phyloP scores from a whole-genome alignment of 2,113 vertebrate genomes.

The Lycocorax pyrrhopterus region DNA sequence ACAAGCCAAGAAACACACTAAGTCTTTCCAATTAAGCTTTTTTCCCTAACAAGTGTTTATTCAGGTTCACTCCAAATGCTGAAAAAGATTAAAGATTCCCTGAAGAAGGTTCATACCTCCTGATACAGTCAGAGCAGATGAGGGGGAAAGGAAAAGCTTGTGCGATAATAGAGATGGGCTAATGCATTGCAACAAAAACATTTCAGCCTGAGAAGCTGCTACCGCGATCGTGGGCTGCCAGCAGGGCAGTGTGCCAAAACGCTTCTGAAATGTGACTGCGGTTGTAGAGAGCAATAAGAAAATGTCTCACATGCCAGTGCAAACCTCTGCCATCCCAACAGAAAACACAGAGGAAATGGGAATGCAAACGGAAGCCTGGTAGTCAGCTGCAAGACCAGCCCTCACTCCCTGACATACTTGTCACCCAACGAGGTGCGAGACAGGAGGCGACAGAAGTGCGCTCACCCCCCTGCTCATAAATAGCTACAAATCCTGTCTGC shows the following conservation, averaged over 20 bases:
- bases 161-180: neutral
- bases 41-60: neutral
- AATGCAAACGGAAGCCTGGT: neutral
- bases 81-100: neutral
- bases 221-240: neutral
- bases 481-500: neutral
- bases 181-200: neutral
- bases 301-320: neutral
- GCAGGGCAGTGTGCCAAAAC: neutral
- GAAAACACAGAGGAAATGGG: neutral
- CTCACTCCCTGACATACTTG: neutral
- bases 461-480: neutral
- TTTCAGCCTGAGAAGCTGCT: neutral
- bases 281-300: neutral
- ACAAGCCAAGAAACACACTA: neutral
- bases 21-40: neutral
- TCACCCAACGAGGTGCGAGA: neutral
- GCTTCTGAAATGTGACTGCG: neutral
- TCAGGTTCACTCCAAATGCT: neutral
- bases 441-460: rapidly evolving
- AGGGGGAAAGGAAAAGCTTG: neutral
- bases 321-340: neutral
- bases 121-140: neutral
- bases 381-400: neutral
- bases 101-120: neutral